Base-by-base conservation (phyloP, 2,888 invertebrate species). In the Archips xylosteana region DNA sequence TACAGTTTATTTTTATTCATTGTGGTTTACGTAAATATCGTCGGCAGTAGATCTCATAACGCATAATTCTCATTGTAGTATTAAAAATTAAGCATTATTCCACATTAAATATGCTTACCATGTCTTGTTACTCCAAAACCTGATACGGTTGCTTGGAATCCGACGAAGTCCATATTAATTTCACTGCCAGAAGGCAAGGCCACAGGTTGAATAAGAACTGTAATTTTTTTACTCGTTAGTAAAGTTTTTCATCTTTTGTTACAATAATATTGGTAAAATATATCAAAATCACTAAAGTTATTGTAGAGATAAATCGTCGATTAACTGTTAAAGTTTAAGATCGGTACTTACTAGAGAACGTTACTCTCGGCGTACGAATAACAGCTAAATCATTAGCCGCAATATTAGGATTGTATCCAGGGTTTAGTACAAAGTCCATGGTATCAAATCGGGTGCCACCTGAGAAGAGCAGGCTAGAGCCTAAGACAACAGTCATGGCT, bases 41-140 rank as follows among this genome's bases (percentile, higher is more conserved):
- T 3, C 23, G 3, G 3, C 6, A n/a, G n/a, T 6, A 49, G 15
- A 2, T n/a, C 39, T 39, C 4, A 39, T 39, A 39, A 39, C 5
- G 36, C 6, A 39, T 6, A 39, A 6, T 5, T 39, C 1, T 6
- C 39, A 1, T 39, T 1, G 4, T 39, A 39, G 39, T 39, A 39
- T 39, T 5, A 39, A 39, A 39, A 39, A 39, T 6, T 39, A 5
- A 39, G 39, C 6, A 39, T 6, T 39, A 0, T 4, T 39, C 39
- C 4, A 39, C 4, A 4, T 6, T 39, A 36, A 36, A 39, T 39
- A 39, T 54, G 23, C 78, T 78, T 75, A 85, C 85, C 83, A 51
- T 85, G 83, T 74, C 81, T 80, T 69, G 85, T 85, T 75, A 83
- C 79, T 42, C 87, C 86, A 73, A 77, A 89, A 70, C 89, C 88